Percentiles rank a stretch among this genome's conserved stretches.
Conservation (phyloP, 2,113 vertebrate species). For the Oncorhynchus nerka region DNA sequence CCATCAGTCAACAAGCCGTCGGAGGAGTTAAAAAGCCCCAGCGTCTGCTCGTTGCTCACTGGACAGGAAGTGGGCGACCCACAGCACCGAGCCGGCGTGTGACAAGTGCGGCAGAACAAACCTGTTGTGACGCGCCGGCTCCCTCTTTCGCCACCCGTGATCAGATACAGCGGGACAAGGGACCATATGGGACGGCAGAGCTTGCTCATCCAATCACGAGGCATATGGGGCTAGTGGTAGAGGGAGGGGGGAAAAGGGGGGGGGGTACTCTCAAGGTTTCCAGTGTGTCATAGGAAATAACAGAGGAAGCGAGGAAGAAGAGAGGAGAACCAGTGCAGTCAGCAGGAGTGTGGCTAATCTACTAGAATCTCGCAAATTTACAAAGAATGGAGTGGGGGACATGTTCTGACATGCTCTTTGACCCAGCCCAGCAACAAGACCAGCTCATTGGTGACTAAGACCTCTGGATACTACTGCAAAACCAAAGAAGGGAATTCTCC, state of each 20-base stretch:
- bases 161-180: slow-evolving; percentile 73
- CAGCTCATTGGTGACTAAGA: slow-evolving; percentile 11
- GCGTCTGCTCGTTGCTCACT: slow-evolving; percentile 54
- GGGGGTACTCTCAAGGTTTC: slow-evolving; percentile 26
- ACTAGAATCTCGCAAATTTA: slow-evolving; percentile 18
- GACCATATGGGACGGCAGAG: slow-evolving; percentile 78
- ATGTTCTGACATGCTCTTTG: background rate
- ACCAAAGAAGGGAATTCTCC: slow-evolving; percentile 23
- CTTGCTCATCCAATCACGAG: slow-evolving; percentile 73
- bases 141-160: slow-evolving; percentile 68
- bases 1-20: background rate
- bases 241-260: background rate
- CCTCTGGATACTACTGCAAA: slow-evolving; percentile 3
- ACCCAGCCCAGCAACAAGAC: slow-evolving; percentile 21
- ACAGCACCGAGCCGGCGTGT: slow-evolving; percentile 40
- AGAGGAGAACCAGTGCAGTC: slow-evolving; percentile 10
- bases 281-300: slow-evolving; percentile 45
- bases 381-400: background rate
- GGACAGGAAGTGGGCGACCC: slow-evolving; percentile 41
- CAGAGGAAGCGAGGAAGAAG: slow-evolving; percentile 39
- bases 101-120: slow-evolving; percentile 73
- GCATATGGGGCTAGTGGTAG: slow-evolving; percentile 59
- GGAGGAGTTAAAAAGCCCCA: slow-evolving; percentile 40
- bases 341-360: slow-evolving; percentile 41
- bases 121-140: slow-evolving; percentile 62